Percentiles rank a stretch among this genome's conserved stretches.
Conservation (phyloP, 2,797 vertebrate species). For the Aratinga solstitialis region DNA sequence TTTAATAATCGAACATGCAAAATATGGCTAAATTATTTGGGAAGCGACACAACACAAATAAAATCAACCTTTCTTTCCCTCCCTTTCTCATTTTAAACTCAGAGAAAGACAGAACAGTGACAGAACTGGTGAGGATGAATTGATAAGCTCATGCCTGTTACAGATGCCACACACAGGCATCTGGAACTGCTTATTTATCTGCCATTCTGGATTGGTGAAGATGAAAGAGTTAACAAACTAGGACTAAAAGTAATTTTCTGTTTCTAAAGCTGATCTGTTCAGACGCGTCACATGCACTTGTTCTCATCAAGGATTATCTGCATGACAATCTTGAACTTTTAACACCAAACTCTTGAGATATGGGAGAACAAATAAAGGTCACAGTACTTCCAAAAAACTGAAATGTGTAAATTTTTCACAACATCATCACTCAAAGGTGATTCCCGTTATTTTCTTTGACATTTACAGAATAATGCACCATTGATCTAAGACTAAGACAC, state of each 20-base stretch:
- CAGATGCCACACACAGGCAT: constrained; percentile 26
- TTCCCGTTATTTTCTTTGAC: background rate
- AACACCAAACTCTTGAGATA: constrained; percentile 22
- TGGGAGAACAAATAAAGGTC: constrained; percentile 12
- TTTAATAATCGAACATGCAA: background rate
- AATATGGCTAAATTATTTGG: background rate
- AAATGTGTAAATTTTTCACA: constrained; percentile 55
- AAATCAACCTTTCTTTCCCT: background rate
- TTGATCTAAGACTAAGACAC: constrained; percentile 6
- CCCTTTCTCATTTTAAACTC: constrained; percentile 21
- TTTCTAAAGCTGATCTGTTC: constrained; percentile 68
- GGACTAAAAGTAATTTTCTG: constrained; percentile 50
- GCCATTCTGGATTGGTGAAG: constrained; percentile 29
- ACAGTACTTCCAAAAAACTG: background rate
- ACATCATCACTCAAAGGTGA: constrained; percentile 17
- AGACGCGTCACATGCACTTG: constrained; percentile 41
- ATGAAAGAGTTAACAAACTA: constrained; percentile 41
- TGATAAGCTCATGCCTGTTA: constrained; percentile 4
- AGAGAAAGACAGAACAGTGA: background rate
- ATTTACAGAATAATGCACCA: constrained; percentile 1
- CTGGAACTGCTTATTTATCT: constrained; percentile 41
- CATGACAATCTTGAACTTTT: constrained; percentile 63
- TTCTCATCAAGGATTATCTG: constrained; percentile 70
- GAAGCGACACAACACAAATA: background rate
- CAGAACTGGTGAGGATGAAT: constrained; percentile 12